Percentiles rank a stretch among this genome's conserved stretches.
These are phyloP conservation scores for Lapara coniferarum DNA, from an alignment of 2,888 invertebrate species.

Conservation along the genomic window DNA sequence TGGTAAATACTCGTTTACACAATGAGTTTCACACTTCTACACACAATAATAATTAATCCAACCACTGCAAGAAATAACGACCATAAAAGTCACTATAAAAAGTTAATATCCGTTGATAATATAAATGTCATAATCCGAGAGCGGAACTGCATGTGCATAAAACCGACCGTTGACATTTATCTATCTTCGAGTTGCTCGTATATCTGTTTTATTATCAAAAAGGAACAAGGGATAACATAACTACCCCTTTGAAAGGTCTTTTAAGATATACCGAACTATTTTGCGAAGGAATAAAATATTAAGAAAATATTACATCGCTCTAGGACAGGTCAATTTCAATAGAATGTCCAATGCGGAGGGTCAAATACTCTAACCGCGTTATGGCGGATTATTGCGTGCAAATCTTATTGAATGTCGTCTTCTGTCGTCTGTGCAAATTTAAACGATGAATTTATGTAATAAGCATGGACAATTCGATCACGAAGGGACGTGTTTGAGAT, in stretches of 20 bases:
- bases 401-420: conserved; percentile 42
- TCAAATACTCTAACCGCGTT: conserved; percentile 27
- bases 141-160: conserved; percentile 15
- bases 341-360: conserved; percentile 32
- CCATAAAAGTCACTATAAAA: conserved; percentile 6
- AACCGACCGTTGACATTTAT: conserved; percentile 7
- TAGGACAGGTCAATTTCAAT: conserved; percentile 29
- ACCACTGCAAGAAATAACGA: conserved; percentile 7
- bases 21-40: too few species aligned
- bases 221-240: conserved; percentile 11
- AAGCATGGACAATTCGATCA: conserved; percentile 45
- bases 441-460: conserved; percentile 42
- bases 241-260: neutral
- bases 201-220: conserved; percentile 21
- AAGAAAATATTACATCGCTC: conserved; percentile 4
- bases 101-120: neutral
- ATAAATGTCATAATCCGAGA: conserved; percentile 20
- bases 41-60: neutral
- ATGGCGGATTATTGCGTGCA: conserved; percentile 35
- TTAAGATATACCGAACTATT: neutral
- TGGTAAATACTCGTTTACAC: too few species aligned
- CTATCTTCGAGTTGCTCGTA: conserved; percentile 14
- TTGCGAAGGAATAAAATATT: conserved; percentile 6
- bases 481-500: conserved; percentile 25
- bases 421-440: conserved; percentile 39